Evolutionary conservation across 2,888 invertebrate species (phyloP), one percentile per base, ranked within the genome.

Genomic region (Gastrophysa polygoni): DNA sequence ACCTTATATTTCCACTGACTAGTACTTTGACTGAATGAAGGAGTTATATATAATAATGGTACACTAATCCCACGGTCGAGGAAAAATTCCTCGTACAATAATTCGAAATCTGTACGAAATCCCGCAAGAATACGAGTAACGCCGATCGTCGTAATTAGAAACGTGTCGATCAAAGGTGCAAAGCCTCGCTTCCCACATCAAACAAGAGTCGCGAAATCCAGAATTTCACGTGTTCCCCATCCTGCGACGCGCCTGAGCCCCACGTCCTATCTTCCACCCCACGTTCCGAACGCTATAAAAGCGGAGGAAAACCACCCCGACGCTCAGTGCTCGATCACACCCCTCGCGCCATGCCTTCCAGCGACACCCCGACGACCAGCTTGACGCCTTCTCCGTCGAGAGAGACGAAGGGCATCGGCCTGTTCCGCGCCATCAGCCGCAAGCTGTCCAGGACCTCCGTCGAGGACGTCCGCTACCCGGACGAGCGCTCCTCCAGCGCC

Each of bases 381-480:
- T 2, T n/a, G 54, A 54, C 43, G 14, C 82, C 85, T 18, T 87
- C 87, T 61, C 83, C 87, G 0, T 83, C 85, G 2, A 81, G 83
- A 64, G 85, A 86, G 70, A 75, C 80, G 16, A 86, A 87, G 8
- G 89, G 89, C 54, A 83, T 88, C 63, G 83, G 89, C 50, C 83
- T 91, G 71, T 86, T 91, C 74, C 86, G 88, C 67, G 88, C 88
- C 24, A 84, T 91, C 66, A 87, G 87, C 77, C 83, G 86, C 60
- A 86, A 87, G 67, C 83, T 91, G 51, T 85, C 88, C 0, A 83
- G 87, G 56, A 82, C 85, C 48, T 82, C 85, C 59, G 78, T 78
- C 10, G 83, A 82, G 57, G 83, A 84, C 74, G 75, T 83, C 63
- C 79, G 81, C 70, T 80, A 79, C 71, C 79, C 78, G 57, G 83